Conservation (phyloP, 1,140 invertebrate species). For the Drosophila pectinifera region DNA sequence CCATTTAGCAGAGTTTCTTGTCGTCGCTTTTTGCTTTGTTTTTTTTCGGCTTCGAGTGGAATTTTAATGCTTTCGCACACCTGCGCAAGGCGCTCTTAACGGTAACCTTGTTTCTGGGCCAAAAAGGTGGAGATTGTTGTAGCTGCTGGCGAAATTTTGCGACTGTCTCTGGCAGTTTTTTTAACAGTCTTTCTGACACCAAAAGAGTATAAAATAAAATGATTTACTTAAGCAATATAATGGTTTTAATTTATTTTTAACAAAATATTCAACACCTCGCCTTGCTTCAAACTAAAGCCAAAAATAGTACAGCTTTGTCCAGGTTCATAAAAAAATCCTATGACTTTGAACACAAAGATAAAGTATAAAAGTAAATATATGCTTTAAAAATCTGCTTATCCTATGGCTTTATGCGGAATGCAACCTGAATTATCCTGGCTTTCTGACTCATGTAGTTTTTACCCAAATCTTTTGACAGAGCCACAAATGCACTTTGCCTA, state of each 20-base stretch:
- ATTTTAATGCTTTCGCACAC: conserved; percentile 82
- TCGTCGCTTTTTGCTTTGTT: conserved; percentile 20
- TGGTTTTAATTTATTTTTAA: too few species aligned
- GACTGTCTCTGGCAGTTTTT: conserved; percentile 2
- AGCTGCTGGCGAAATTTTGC: conserved; percentile 58
- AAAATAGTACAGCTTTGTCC: too few species aligned
- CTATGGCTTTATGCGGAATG: too few species aligned
- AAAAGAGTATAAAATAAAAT: neutral
- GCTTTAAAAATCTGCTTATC: too few species aligned
- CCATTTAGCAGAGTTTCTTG: conserved; percentile 46
- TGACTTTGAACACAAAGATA: too few species aligned
- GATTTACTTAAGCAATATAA: neutral
- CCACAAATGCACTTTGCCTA: conserved; percentile 46
- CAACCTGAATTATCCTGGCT: neutral
- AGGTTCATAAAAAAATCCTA: too few species aligned
- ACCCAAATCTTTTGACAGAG: neutral
- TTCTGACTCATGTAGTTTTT: neutral
- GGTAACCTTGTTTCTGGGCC: conserved; percentile 79
- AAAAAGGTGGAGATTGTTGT: conserved; percentile 59
- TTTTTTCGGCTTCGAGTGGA: conserved; percentile 65
- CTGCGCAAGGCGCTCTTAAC: conserved; percentile 68
- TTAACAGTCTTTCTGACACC: neutral
- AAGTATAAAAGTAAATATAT: too few species aligned
- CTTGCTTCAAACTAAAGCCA: too few species aligned
- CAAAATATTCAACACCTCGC: too few species aligned